These are phyloP conservation scores for Excalfactoria chinensis DNA, from an alignment of 2,113 vertebrate genomes.

Conservation along the genomic window DNA sequence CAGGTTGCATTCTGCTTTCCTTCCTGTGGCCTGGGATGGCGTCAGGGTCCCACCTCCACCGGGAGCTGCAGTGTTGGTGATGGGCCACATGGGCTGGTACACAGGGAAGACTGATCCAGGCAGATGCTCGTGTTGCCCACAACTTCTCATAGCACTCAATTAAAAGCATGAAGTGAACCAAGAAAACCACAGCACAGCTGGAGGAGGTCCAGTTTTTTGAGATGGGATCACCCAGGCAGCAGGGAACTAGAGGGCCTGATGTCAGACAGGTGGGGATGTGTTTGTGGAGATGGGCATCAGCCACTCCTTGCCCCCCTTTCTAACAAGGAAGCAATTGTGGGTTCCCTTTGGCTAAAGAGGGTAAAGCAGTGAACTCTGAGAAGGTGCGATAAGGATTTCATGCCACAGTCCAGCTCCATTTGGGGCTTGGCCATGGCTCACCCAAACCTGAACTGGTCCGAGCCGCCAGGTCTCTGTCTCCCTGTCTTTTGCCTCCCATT, in stretches of 20 bases:
- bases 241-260: neutral
- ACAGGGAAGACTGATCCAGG: neutral
- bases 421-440: neutral
- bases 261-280: neutral
- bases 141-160: neutral
- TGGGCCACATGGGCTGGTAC: neutral
- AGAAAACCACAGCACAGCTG: rapidly evolving
- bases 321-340: neutral
- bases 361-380: neutral
- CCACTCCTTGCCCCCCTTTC: neutral
- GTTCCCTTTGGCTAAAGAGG: neutral
- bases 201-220: rapidly evolving
- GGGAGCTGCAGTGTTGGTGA: neutral
- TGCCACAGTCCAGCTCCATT: rapidly evolving
- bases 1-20: rapidly evolving
- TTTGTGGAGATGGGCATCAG: neutral
- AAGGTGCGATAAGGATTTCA: neutral
- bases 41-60: neutral
- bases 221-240: rapidly evolving
- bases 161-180: neutral
- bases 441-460: neutral
- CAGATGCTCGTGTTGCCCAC: too few relatives aligned
- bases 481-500: neutral
- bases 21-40: neutral
- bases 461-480: neutral